phyloP scores from a whole-genome alignment of 2,797 vertebrate species.

The Takifugu rubripes region DNA sequence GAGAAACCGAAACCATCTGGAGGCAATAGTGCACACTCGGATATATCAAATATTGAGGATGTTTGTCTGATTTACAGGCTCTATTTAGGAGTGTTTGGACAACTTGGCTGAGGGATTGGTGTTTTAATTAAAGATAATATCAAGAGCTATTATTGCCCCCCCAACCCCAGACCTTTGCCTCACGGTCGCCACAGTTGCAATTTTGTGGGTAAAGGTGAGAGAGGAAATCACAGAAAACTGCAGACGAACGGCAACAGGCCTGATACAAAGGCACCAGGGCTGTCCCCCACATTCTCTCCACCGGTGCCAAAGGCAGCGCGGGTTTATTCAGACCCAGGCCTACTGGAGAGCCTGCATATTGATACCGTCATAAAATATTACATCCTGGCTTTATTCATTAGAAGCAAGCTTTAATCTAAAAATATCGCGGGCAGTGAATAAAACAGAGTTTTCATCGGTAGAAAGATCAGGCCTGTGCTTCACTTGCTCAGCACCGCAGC shows the following conservation, averaged over 20 bases:
- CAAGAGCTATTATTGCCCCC: constrained; percentile 71
- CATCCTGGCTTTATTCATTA: constrained; percentile 75
- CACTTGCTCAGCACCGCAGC: constrained; percentile 62
- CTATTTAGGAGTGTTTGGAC: constrained; percentile 78
- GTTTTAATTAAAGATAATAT: constrained; percentile 85
- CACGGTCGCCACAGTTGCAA: constrained; percentile 65
- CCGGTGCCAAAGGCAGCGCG: constrained; percentile 54
- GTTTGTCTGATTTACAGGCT: constrained; percentile 78
- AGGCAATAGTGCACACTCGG: constrained; percentile 58
- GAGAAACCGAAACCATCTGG: constrained; percentile 80
- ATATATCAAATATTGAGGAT: constrained; percentile 73
- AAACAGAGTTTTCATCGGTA: constrained; percentile 71
- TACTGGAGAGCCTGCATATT: constrained; percentile 63
- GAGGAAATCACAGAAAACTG: constrained; percentile 30
- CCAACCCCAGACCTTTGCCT: constrained; percentile 62
- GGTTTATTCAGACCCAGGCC: constrained; percentile 46
- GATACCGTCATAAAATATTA: constrained; percentile 77
- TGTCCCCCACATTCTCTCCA: constrained; percentile 35
- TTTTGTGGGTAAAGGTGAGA: constrained; percentile 49
- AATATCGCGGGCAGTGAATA: constrained; percentile 75
- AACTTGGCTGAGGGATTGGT: constrained; percentile 74
- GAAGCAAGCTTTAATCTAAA: constrained; percentile 80
- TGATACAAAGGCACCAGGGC: constrained; percentile 41
- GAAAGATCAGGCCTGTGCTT: constrained; percentile 65
- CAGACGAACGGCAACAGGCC: constrained; percentile 47